Conservation (phyloP, 2,888 invertebrate genomes). For the Lochmaea crataegi region DNA sequence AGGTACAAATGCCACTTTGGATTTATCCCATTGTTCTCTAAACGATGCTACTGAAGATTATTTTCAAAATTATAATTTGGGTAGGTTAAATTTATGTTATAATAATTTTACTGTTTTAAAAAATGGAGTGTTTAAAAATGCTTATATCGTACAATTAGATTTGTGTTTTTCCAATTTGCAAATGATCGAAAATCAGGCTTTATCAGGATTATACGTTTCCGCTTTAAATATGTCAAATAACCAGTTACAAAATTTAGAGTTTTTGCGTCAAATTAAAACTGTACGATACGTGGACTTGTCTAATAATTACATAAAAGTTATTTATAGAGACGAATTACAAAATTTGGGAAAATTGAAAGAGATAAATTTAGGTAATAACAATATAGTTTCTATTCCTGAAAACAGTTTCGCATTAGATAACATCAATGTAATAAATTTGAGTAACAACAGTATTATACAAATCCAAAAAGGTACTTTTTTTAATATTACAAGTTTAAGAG, state of each 20-base stretch:
- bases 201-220: constrained; percentile 21
- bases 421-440: constrained; percentile 26
- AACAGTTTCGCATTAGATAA: constrained; percentile 27
- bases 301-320: constrained; percentile 26
- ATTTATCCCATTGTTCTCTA: constrained; percentile 39
- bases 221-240: constrained; percentile 37
- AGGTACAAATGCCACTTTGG: constrained; percentile 36
- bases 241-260: constrained; percentile 21
- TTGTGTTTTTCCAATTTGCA: constrained; percentile 31
- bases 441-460: constrained; percentile 27
- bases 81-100: constrained; percentile 37
- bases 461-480: constrained; percentile 30
- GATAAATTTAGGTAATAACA: constrained; percentile 34
- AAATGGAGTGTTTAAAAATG: constrained; percentile 29
- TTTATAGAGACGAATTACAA: constrained; percentile 17
- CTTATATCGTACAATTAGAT: constrained; percentile 38
- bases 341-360: constrained; percentile 21
- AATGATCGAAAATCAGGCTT: constrained; percentile 25
- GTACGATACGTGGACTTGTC: constrained; percentile 37
- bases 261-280: constrained; percentile 8
- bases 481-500: constrained; percentile 21
- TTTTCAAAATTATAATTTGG: constrained; percentile 40
- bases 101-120: constrained; percentile 33
- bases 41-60: constrained; percentile 30
- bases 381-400: constrained; percentile 19